Percentiles rank a stretch among this genome's conserved stretches.
Conservation (phyloP, 2,113 vertebrate species). For the Mesembrinibis cayennensis region DNA sequence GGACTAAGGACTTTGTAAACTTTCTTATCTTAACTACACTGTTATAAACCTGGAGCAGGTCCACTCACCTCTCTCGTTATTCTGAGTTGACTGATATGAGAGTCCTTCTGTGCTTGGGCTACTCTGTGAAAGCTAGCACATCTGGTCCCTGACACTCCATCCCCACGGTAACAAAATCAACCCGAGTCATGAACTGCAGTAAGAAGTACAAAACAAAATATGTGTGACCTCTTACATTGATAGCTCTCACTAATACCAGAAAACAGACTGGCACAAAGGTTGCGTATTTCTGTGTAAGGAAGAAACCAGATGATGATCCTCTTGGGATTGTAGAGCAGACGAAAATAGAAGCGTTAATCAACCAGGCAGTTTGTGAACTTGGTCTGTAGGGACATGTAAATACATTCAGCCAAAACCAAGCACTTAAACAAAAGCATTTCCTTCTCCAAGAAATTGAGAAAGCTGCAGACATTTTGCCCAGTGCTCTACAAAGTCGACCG, state of each 20-base stretch:
- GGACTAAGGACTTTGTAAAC: neutral
- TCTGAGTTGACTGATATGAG: neutral
- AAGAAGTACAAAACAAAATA: neutral
- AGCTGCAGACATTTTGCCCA: neutral
- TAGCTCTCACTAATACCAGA: neutral
- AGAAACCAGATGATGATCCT: neutral
- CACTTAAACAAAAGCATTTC: neutral
- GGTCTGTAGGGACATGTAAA: neutral
- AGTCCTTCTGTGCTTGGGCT: neutral
- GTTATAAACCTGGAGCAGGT: neutral
- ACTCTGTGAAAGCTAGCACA: neutral
- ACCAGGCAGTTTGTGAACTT: neutral
- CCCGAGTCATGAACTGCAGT: neutral
- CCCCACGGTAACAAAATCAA: neutral
- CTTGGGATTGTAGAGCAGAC: neutral
- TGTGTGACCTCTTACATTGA: neutral
- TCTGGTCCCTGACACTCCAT: neutral
- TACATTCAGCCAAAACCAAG: neutral
- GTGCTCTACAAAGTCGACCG: neutral
- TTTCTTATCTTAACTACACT: neutral
- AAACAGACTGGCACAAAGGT: neutral
- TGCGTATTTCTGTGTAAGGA: neutral
- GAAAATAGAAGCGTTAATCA: slow-evolving; percentile 20
- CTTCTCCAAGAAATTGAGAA: neutral
- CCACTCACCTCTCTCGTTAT: neutral